Base-by-base conservation (phyloP, 2,113 vertebrate species). In the Ptyas mucosa region DNA sequence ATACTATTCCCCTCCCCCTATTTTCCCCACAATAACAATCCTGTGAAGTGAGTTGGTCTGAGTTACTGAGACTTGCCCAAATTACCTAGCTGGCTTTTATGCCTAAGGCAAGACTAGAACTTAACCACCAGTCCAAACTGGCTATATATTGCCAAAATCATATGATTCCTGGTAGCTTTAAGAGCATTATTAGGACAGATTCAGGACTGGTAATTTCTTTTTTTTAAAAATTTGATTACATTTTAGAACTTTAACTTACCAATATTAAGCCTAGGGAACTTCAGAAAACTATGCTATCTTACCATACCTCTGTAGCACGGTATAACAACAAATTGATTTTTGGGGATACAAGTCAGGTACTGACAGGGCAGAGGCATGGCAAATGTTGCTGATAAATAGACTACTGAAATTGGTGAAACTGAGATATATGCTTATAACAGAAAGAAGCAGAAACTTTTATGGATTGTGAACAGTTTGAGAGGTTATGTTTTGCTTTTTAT, bases 211-310 rank as follows among this genome's bases (percentile, higher is more conserved):
- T 57, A 93, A 57, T 61, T 93, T 18, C 23, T 1, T 49, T 26
- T 88, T 92, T 69, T 87, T 46, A 46, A 46, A 26, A 64, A 90
- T 93, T 90, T 96, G 88, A 95, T 95, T 96, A 94, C 54, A 57
- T 94, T 96, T 95, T 93, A 85, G 91, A 96, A 64, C 95, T 92
- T 95, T 94, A 90, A 93, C 92, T 85, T 54, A 95, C 96, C 94
- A 95, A 89, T 95, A 94, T 91, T 92, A 55, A 93, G 81, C 89
- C 75, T 51, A 91, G 93, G 94, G 92, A 91, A 97, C 87, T 94
- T 94, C 90, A 91, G 90, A 96, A 96, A 95, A 95, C 92, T 92
- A 95, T 92, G 93, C 93, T 96, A 94, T 85, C 89, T 0, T 93
- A 93, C 86, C 81, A 39, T 26, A 46, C 9, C 12, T 43, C 39